Evolutionary conservation across 2,113 vertebrate species (phyloP).

Genomic region (Dasyornis broadbenti): DNA sequence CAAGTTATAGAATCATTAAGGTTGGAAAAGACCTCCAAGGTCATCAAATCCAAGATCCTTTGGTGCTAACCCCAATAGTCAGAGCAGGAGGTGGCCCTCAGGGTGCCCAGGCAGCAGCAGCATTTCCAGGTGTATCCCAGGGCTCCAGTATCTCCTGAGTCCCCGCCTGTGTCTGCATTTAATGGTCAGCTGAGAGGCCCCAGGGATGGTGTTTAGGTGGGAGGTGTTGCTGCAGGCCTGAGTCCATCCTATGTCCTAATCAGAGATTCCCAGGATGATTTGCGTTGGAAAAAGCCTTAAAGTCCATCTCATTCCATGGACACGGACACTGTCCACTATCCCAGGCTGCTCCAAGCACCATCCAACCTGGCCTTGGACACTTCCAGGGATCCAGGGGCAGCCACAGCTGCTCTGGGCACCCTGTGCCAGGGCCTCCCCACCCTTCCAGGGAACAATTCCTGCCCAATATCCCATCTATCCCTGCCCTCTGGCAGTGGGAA

Average conservation of each 20-base stretch:
- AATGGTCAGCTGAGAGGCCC: not conserved
- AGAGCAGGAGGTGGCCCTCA: not conserved
- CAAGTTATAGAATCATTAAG: too few species aligned
- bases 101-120: accelerated
- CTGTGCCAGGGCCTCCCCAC: not conserved
- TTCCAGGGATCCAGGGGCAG: not conserved
- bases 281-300: accelerated
- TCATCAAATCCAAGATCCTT: too few species aligned
- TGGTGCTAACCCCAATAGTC: accelerated
- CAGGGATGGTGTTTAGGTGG: not conserved
- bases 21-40: not conserved
- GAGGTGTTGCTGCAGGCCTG: not conserved
- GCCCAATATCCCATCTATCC: not conserved
- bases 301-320: not conserved
- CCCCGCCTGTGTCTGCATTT: not conserved
- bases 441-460: not conserved
- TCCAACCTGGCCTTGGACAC: not conserved
- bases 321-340: not conserved
- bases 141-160: not conserved
- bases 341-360: accelerated
- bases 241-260: not conserved
- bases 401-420: not conserved
- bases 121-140: accelerated
- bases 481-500: not conserved
- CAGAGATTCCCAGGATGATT: not conserved